phyloP scores from a whole-genome alignment of 2,113 vertebrate genomes.

The Mixornis gularis region DNA sequence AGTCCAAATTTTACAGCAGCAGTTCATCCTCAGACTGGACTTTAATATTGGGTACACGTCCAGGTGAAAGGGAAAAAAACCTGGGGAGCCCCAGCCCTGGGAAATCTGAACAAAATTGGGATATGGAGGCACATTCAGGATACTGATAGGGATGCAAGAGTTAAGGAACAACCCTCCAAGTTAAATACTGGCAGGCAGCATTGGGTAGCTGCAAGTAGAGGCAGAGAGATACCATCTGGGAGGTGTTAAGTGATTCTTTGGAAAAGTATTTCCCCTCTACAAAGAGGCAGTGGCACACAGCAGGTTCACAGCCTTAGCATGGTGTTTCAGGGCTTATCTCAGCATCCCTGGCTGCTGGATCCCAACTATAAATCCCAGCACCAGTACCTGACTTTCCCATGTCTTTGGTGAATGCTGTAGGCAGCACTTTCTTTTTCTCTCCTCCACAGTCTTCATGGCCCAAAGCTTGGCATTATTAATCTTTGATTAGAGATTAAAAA shows the following conservation, averaged over 20 bases:
- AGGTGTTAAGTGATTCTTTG: background rate
- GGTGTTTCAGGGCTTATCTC: background rate
- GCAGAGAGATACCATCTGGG: background rate
- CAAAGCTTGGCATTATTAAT: background rate
- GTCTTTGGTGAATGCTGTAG: background rate
- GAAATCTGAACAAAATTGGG: background rate
- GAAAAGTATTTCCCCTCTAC: background rate
- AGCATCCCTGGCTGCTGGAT: background rate
- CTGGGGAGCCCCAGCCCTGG: background rate
- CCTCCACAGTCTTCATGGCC: background rate
- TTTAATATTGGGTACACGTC: rapidly evolving
- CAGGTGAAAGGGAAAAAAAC: background rate
- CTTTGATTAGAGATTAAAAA: slow-evolving; percentile 14
- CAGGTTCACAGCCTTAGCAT: background rate
- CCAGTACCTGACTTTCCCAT: background rate
- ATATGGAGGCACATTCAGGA: background rate
- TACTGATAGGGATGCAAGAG: background rate
- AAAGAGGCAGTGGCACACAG: background rate
- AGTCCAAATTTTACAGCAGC: background rate
- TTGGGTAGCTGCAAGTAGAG: background rate
- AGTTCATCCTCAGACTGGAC: background rate
- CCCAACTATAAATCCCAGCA: background rate
- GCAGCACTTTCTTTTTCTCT: background rate
- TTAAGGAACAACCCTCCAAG: background rate
- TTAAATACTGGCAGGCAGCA: background rate